Evolutionary conservation across 1,140 invertebrate species (phyloP).

Genomic region (Halyomorpha halys): DNA sequence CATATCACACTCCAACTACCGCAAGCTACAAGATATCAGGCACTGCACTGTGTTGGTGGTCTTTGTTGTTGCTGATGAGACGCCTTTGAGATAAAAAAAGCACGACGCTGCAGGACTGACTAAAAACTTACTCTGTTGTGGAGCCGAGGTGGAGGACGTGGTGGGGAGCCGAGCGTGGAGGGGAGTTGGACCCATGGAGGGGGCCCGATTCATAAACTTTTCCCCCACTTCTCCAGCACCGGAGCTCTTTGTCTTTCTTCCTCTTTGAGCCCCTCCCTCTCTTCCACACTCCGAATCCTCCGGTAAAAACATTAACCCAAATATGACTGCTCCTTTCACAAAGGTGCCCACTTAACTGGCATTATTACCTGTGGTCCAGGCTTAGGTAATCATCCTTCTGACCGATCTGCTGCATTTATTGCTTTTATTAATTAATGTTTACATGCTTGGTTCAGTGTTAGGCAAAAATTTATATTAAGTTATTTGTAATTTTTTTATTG

Average conservation of each 20-base stretch:
- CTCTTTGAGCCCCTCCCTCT: neutral
- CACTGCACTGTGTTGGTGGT: neutral
- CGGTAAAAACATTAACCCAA: no score
- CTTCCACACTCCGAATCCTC: neutral
- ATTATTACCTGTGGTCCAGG: no score
- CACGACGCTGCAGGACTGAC: neutral
- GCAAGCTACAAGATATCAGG: neutral
- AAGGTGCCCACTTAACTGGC: no score
- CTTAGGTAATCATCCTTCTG: no score
- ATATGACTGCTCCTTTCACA: no score
- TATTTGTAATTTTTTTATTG: no score
- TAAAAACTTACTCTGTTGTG: conserved; percentile 7
- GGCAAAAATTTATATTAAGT: no score
- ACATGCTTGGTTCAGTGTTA: no score
- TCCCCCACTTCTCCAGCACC: neutral
- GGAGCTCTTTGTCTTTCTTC: neutral
- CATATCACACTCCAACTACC: conserved; percentile 1
- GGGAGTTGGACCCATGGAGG: neutral
- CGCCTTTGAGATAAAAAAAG: conserved; percentile 4
- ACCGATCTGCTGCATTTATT: no score
- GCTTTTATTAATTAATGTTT: no score
- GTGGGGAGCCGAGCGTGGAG: neutral
- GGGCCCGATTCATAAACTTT: neutral
- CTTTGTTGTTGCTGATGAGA: neutral
- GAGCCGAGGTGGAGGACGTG: neutral